Percentiles rank a stretch among this genome's conserved stretches.
Conservation (phyloP, 2,113 vertebrate species). For the Sula dactylatra region DNA sequence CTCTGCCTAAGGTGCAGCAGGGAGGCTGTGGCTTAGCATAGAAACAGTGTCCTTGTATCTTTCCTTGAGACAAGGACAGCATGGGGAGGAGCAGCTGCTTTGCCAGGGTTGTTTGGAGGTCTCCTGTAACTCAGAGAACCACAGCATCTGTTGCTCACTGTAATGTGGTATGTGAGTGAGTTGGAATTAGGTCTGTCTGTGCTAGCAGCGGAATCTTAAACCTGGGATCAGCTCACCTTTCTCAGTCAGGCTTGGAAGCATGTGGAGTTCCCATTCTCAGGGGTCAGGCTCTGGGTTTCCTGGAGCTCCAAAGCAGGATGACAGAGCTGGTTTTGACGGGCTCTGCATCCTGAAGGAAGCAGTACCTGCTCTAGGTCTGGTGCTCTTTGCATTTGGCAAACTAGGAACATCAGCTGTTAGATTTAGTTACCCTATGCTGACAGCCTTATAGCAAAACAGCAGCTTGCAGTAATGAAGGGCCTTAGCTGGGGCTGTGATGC, state of each 20-base stretch:
- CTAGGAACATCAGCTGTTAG: not conserved
- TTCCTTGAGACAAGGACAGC: not conserved
- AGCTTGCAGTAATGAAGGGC: not conserved
- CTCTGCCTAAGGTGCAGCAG: not conserved
- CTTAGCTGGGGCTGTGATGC: not conserved
- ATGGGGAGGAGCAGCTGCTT: not conserved
- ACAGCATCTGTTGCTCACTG: not conserved
- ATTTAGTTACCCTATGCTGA: fast-evolving
- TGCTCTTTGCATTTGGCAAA: not conserved
- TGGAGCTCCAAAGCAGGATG: not conserved
- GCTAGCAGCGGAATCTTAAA: not conserved
- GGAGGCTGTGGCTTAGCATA: not conserved
- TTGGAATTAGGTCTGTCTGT: not conserved
- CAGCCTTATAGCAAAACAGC: not conserved
- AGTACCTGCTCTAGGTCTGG: not conserved
- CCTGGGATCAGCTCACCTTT: not conserved
- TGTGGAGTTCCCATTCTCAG: fast-evolving
- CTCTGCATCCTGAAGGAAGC: not conserved
- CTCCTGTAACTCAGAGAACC: not conserved
- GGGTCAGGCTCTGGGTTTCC: not conserved
- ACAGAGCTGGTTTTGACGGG: not conserved
- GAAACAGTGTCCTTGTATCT: not conserved
- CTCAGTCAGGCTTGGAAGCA: not conserved
- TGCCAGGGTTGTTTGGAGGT: not conserved
- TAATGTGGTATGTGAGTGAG: fast-evolving